Evolutionary conservation across 2,888 invertebrate genomes (phyloP).

Genomic region (Acanthosepion esculentum): DNA sequence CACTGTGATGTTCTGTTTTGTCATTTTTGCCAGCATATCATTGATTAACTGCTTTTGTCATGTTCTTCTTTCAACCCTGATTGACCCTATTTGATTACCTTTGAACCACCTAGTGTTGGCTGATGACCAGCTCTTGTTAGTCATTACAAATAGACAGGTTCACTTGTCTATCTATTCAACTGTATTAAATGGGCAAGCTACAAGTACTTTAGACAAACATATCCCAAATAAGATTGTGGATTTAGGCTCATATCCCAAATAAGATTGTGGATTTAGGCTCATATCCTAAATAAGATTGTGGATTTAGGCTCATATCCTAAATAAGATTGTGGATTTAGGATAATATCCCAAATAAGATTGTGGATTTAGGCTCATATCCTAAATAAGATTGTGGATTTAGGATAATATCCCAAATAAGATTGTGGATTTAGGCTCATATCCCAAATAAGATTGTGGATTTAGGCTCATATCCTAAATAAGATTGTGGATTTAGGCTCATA

Average conservation of each 20-base stretch:
- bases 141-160: background rate
- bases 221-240: background rate
- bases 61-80: background rate
- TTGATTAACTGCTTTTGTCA: constrained; percentile 20
- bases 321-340: background rate
- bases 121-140: background rate
- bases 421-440: background rate
- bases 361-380: background rate
- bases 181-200: background rate
- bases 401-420: background rate
- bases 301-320: background rate
- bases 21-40: background rate
- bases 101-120: background rate
- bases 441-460: background rate
- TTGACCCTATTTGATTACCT: background rate
- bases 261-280: background rate
- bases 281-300: background rate
- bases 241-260: background rate
- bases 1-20: background rate
- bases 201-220: background rate
- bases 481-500: background rate
- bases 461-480: background rate
- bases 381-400: background rate
- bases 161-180: background rate
- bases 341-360: background rate